Base-by-base conservation (phyloP, 1,140 invertebrate genomes). In the Microplitis mediator region DNA sequence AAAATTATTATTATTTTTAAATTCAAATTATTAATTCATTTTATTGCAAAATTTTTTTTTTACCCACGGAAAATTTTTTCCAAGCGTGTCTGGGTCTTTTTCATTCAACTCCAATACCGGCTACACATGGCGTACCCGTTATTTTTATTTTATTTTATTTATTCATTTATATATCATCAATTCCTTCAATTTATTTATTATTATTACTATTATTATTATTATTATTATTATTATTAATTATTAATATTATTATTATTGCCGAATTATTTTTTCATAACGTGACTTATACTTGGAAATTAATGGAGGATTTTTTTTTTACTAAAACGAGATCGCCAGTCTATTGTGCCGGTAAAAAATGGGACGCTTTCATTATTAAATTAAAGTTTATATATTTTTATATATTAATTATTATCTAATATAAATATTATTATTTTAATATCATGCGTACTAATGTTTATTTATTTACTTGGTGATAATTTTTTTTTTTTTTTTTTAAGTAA, bases 61-160 rank as follows among this genome's bases (percentile, higher is more conserved):
- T 23, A 45, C 39, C 3, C 5, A 39, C 6, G 39, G 6, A 11
- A n/a, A 65, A 65, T 71, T 72, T 65, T 65, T 54, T 51, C 39
- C 51, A 72, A 72, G 70, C 70, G 70, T 60, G 63, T 56, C 54
- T 45, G 6, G n/a, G 8, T 31, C 56, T 72, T 65, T 71, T 72
- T 66, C 34, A 63, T 50, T 72, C 34, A 34, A 14, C 67, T 69
- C 51, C 61, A 63, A 65, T 64, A 52, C 70, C 70, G 70, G 70
- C 70, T 72, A 50, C 63, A 16, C 70, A 66, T 52, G 34, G 62
- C 69, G 31, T 64, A 31, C 50, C n/a, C n/a, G 8, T 32, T 62
- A 13, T 32, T 62, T 62, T 36, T 14, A 31, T 60, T 60, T 32
- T 60, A 31, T 32, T 60, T 60, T 32, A 31, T 32, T 60, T 60